Conservation (phyloP, 2,888 invertebrate genomes). For the Hyppa rectilinea region DNA sequence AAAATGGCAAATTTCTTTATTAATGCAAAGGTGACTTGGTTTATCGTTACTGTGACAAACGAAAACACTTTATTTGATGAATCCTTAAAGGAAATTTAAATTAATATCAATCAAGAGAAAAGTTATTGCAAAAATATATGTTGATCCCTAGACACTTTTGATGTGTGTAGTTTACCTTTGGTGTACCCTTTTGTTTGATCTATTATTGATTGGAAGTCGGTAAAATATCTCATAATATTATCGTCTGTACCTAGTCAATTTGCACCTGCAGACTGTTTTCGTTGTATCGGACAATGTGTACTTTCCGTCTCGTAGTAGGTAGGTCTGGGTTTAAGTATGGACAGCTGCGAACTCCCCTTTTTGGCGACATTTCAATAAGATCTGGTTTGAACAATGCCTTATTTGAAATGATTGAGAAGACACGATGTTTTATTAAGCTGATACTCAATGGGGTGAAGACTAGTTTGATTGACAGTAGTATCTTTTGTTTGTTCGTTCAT, state of each 20-base stretch:
- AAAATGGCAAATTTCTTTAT: no score
- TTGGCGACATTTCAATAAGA: slow-evolving; percentile 14
- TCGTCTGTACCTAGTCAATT: not conserved
- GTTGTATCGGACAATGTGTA: not conserved
- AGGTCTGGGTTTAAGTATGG: not conserved
- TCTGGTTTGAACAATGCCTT: slow-evolving; percentile 13
- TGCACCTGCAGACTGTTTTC: slow-evolving; percentile 8
- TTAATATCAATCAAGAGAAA: no score
- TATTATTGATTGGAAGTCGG: not conserved
- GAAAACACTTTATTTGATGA: no score
- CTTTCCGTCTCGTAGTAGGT: not conserved
- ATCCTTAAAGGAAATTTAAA: no score
- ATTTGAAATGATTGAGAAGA: slow-evolving; percentile 15
- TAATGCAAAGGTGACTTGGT: no score
- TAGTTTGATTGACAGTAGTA: not conserved
- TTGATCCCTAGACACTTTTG: no score
- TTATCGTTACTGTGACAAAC: no score
- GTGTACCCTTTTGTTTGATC: not conserved
- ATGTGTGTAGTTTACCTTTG: no score
- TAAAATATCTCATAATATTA: slow-evolving; percentile 10
- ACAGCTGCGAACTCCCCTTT: slow-evolving; percentile 3
- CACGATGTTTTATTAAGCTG: slow-evolving; percentile 30
- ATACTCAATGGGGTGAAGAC: slow-evolving; percentile 1
- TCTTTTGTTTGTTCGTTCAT: not conserved
- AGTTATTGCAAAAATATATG: no score